Evolutionary conservation across 1,140 invertebrate genomes (phyloP), one percentile per base, ranked within the genome.

Genomic region (Papilio polytes): DNA sequence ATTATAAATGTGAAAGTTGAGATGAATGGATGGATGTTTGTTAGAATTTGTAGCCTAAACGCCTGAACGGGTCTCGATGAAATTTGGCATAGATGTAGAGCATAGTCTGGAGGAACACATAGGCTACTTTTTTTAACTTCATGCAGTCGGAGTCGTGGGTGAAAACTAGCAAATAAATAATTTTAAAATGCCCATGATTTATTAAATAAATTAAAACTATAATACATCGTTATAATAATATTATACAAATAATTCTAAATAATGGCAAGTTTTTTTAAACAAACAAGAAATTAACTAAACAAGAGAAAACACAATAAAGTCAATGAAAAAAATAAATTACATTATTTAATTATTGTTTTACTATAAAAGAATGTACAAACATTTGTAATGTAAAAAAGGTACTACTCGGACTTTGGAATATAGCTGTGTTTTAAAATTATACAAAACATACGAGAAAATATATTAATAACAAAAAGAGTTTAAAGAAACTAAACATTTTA

Each of bases 401-500:
- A 66, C 87, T 90, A 89, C 87, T 56, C 74, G 83, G 81, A 85
- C 89, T 92, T 92, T 90, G 91, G 87, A 83, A 87, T 86, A 86
- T 84, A 92, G 91, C 91, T 92, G 91, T 87, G 18, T 88, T 82
- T 84, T n/a, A 83, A 80, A 78, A 83, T 51, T 79, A 80, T 51
- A 86, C 72, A 74, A 80, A 77, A 81, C 59, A 81, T 80, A 83
- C 26, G n/a, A 77, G 70, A 66, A 70, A 82, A 73, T 53, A 41
- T 46, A 80, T 73, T 79, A 80, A 70, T 51, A 78, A 59, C 20
- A 78, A 78, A 66, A 12, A 26, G 6, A n/a, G n/a, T 8, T 56
- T 1, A n/a, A 56, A 8, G 18, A 8, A n/a, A 56, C 18, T n/a
- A 13, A 13, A 63, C 22, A 26, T 26, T 59, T 59, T 10, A 8